Base-by-base conservation (phyloP, 2,888 invertebrate genomes). In the Tipula lateralis region DNA sequence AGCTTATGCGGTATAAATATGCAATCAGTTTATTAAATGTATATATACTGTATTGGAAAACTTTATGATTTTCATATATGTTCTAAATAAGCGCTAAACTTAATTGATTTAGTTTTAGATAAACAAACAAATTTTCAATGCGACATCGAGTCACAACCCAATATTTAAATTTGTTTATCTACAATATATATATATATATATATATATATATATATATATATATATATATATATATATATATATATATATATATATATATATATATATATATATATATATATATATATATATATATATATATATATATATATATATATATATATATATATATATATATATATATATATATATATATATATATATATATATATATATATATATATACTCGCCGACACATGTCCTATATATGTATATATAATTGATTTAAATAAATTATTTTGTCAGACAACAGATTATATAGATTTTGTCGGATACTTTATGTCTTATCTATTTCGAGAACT, bases 1-100 rank as follows among this genome's bases (percentile, higher is more conserved):
- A 66, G 66, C 66, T 66, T 66, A 66, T 16, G 0, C n/a, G n/a
- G 9, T 24, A 66, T 66, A n/a, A n/a, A 66, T 2, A 66, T 24
- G 66, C 66, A 66, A 66, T 66, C 24, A 24, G 66, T 66, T 66
- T 66, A 66, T 24, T 66, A 66, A 66, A 66, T 66, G 66, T 66
- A n/a, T n/a, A n/a, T n/a, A n/a, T n/a, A 9, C 24, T 24, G 66
- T 50, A 50, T 50, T 50, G 50, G 19, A 66, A 50, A 50, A 50
- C 5, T 50, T 16, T 50, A 16, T 16, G 44, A 50, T n/a, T 50
- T 39, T 50, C n/a, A 50, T 16, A n/a, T n/a, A 66, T 66, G 19
- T 66, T 66, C 2, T 66, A 16, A 16, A 50, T 66, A 66, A 3
- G 9, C 19, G 66, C 66, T 66, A 24, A 66, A 66, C 9, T 3